A percentile compares a stretch with the other conserved stretches of the same genome.
Conservation (phyloP, 2,888 invertebrate genomes). For the Pachliopta kotzebuea region DNA sequence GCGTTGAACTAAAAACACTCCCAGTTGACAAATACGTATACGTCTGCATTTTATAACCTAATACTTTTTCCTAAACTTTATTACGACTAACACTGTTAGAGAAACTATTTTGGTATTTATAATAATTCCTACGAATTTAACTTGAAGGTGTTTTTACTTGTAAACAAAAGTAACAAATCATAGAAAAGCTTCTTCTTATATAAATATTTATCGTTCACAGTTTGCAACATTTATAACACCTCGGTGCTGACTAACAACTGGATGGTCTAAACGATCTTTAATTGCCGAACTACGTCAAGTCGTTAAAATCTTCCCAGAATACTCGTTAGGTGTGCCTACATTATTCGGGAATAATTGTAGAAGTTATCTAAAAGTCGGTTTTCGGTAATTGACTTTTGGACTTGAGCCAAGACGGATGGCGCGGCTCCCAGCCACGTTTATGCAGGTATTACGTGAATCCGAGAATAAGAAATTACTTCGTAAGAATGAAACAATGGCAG, state of each 20-base stretch:
- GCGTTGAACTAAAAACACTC: neutral
- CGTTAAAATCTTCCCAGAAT: constrained; percentile 56
- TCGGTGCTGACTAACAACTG: constrained; percentile 21
- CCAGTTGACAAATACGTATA: too few relatives aligned
- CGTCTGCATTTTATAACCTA: too few relatives aligned
- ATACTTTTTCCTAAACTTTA: neutral
- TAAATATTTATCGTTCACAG: constrained; percentile 12
- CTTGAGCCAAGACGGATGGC: constrained; percentile 55
- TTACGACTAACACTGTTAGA: neutral
- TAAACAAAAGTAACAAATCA: neutral
- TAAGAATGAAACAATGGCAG: neutral
- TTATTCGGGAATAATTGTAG: constrained; percentile 71
- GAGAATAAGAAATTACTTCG: constrained; percentile 4
- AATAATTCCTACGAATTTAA: neutral
- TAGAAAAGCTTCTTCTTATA: neutral
- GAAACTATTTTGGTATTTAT: neutral
- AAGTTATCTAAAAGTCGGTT: constrained; percentile 51
- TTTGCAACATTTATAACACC: constrained; percentile 9
- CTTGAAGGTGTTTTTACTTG: neutral
- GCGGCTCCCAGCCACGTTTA: constrained; percentile 21
- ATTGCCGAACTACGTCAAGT: constrained; percentile 57
- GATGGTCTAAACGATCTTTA: constrained; percentile 46
- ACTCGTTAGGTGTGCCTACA: constrained; percentile 66
- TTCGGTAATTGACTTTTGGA: constrained; percentile 74
- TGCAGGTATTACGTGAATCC: constrained; percentile 23